phyloP scores from a whole-genome alignment of 2,797 vertebrate genomes.

The Kryptopterus vitreolus region DNA sequence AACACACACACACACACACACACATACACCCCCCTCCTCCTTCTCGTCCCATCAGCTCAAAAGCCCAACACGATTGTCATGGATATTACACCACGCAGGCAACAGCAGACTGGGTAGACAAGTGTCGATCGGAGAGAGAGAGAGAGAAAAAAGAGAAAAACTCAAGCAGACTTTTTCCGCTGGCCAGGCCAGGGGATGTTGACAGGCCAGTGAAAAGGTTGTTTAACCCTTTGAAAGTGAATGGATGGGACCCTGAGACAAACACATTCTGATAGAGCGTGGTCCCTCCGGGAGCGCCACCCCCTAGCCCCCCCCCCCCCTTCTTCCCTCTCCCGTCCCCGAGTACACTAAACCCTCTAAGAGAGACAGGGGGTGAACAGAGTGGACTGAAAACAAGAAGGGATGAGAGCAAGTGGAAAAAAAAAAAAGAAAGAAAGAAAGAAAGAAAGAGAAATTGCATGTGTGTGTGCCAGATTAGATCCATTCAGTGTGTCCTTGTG shows the following conservation, averaged over 20 bases:
- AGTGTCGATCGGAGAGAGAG: slow-evolving; percentile 76
- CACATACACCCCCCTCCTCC: too few relatives aligned
- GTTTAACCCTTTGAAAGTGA: slow-evolving; percentile 99
- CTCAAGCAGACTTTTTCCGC: slow-evolving; percentile 84
- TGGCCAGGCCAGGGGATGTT: slow-evolving; percentile 85
- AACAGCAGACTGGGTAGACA: slow-evolving; percentile 92
- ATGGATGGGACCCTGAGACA: slow-evolving; percentile 87
- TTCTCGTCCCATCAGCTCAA: slow-evolving; percentile 73
- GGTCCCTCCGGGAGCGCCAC: slow-evolving; percentile 75
- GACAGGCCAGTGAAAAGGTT: slow-evolving; percentile 98
- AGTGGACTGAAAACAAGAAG: slow-evolving; percentile 74
- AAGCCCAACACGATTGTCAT: slow-evolving; percentile 98
- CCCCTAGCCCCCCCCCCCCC: too few relatives aligned
- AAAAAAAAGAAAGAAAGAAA: not conserved
- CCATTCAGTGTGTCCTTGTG: slow-evolving; percentile 66
- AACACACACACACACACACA: too few relatives aligned
- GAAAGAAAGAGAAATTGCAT: slow-evolving; percentile 61
- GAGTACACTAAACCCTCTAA: slow-evolving; percentile 75
- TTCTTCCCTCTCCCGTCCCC: too few relatives aligned
- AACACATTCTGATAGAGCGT: slow-evolving; percentile 94
- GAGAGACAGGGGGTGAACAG: slow-evolving; percentile 45
- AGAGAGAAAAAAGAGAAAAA: slow-evolving; percentile 87
- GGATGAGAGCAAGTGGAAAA: slow-evolving; percentile 58
- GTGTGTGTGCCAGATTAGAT: slow-evolving; percentile 76
- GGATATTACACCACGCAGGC: slow-evolving; percentile 97